These are phyloP conservation scores for Harpagifer antarcticus DNA, from an alignment of 2,797 vertebrate genomes.

Conservation along the genomic window DNA sequence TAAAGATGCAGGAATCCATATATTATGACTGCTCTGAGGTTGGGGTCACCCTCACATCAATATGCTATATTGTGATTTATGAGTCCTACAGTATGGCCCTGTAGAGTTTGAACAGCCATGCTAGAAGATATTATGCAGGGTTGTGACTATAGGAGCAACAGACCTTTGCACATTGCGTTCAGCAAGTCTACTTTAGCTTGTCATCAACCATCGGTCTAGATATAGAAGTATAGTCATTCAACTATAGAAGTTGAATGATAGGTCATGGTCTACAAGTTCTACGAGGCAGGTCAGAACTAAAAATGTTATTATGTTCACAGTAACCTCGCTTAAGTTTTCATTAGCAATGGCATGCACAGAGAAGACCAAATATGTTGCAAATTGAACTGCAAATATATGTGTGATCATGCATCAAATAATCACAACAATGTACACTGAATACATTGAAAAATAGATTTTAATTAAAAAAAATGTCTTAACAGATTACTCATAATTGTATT, in stretches of 20 bases:
- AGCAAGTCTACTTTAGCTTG: not conserved
- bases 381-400: not conserved
- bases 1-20: constrained; percentile 18
- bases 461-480: too few relatives aligned
- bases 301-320: not conserved
- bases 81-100: constrained; percentile 22
- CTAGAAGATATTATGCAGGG: constrained; percentile 37
- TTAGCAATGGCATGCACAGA: not conserved
- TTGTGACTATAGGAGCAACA: constrained; percentile 27
- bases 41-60: constrained; percentile 55
- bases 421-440: not conserved
- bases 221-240: too few relatives aligned
- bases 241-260: not conserved
- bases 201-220: not conserved
- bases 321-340: not conserved
- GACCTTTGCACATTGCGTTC: not conserved
- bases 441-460: too few relatives aligned
- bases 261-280: not conserved
- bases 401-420: constrained; percentile 1
- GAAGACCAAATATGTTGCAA: not conserved
- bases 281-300: constrained; percentile 1
- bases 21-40: constrained; percentile 13
- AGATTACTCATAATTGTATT: too few relatives aligned
- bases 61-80: constrained; percentile 53
- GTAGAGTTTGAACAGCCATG: constrained; percentile 35